These are phyloP conservation scores for Diceros bicornis DNA, from an alignment of 2,797 vertebrate genomes.

Conservation along the genomic window DNA sequence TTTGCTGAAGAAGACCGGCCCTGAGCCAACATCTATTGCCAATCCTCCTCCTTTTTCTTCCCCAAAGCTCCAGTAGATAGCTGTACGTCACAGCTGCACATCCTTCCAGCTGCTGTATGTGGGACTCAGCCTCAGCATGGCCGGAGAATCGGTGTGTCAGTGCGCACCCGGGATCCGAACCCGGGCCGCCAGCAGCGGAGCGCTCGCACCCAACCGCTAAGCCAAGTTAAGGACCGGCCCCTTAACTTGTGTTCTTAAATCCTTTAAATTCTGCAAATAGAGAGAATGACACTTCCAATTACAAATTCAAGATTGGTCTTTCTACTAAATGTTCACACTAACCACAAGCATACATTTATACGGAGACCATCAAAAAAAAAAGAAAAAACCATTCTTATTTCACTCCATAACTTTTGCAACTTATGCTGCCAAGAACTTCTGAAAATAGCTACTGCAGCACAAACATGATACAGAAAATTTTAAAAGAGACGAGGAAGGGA, in stretches of 20 bases:
- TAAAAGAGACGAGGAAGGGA: slow-evolving; percentile 24
- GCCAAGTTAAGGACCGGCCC: no score
- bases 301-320: slow-evolving; percentile 26
- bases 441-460: slow-evolving; percentile 51
- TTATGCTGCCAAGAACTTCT: slow-evolving; percentile 54
- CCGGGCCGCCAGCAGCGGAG: no score
- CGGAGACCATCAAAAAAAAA: background rate
- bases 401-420: slow-evolving; percentile 52
- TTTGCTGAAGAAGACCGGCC: no score
- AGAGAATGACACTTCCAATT: background rate
- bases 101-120: no score
- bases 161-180: no score
- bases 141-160: no score
- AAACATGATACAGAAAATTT: slow-evolving; percentile 49
- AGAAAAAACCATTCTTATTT: background rate
- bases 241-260: background rate
- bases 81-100: no score
- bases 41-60: no score
- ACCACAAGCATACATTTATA: background rate
- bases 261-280: slow-evolving; percentile 25
- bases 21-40: no score
- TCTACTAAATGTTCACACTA: background rate
- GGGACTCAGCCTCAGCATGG: no score
- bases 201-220: no score
- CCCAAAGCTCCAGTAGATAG: no score